Percentiles rank a stretch among this genome's conserved stretches.
Conservation (phyloP, 2,113 vertebrate species). For the Mesoclemmys tuberculata region DNA sequence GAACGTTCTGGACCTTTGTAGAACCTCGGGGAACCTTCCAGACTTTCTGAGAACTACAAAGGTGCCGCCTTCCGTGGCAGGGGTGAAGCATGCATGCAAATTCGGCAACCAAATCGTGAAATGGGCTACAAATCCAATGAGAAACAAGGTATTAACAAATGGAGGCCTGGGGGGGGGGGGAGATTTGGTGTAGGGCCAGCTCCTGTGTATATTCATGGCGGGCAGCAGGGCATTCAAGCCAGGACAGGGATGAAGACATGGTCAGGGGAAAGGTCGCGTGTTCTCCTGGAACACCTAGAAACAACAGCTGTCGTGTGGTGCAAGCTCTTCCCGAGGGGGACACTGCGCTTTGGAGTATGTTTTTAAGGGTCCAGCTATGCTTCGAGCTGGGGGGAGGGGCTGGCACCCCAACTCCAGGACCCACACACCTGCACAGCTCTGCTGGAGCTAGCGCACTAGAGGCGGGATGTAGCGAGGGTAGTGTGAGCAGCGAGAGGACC, state of each 20-base stretch:
- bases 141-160: no score
- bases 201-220: background rate
- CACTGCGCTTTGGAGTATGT: background rate
- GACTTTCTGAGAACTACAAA: no score
- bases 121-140: no score
- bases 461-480: accelerated
- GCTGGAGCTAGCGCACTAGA: background rate
- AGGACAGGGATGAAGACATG: background rate
- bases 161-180: no score
- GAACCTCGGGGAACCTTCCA: no score
- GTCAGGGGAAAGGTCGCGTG: background rate
- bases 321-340: background rate
- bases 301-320: background rate
- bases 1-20: no score
- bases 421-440: background rate
- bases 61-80: no score
- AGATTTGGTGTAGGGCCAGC: no score
- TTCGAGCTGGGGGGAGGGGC: background rate
- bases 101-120: no score
- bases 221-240: background rate
- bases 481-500: background rate
- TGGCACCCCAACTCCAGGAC: background rate
- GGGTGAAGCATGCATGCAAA: no score
- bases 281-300: background rate
- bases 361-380: background rate